Percentiles rank a stretch among this genome's conserved stretches.
Conservation (phyloP, 2,797 vertebrate species). For the Siniperca undulata region DNA sequence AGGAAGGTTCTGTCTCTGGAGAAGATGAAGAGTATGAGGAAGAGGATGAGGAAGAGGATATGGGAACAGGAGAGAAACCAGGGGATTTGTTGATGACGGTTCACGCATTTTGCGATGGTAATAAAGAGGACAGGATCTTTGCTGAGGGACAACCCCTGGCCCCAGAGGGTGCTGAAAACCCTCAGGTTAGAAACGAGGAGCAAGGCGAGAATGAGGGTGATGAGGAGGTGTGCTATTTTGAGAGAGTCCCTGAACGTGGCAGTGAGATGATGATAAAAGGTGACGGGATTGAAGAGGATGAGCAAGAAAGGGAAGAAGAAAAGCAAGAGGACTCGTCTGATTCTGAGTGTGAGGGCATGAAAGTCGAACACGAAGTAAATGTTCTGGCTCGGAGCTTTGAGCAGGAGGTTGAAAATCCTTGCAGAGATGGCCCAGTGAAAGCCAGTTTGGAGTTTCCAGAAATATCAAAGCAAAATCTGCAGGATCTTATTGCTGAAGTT, state of each 20-base stretch:
- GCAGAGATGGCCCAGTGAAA: constrained; percentile 2
- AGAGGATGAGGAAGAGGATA: constrained; percentile 40
- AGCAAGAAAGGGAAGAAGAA: constrained; percentile 35
- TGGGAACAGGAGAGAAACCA: constrained; percentile 23
- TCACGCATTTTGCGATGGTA: not conserved
- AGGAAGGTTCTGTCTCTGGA: constrained; percentile 39
- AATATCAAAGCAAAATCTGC: constrained; percentile 53
- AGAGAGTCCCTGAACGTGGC: constrained; percentile 51
- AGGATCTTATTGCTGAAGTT: constrained; percentile 56
- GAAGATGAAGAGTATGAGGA: constrained; percentile 44
- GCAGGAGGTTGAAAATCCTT: constrained; percentile 38
- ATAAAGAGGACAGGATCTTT: constrained; percentile 64
- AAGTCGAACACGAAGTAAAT: constrained; percentile 33
- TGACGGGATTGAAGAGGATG: constrained; percentile 45
- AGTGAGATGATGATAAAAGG: constrained; percentile 41
- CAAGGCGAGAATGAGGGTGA: constrained; percentile 60
- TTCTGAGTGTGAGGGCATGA: constrained; percentile 45
- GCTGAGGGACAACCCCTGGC: constrained; percentile 61
- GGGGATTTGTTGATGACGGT: constrained; percentile 46
- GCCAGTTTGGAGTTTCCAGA: constrained; percentile 49
- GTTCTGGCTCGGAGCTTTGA: not conserved
- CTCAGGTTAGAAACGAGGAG: constrained; percentile 67
- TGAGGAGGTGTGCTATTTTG: constrained; percentile 67
- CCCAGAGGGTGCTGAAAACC: constrained; percentile 43
- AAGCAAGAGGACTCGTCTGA: constrained; percentile 32